Evolutionary conservation across 2,888 invertebrate species (phyloP).

Genomic region (Sarcophaga carnaria): DNA sequence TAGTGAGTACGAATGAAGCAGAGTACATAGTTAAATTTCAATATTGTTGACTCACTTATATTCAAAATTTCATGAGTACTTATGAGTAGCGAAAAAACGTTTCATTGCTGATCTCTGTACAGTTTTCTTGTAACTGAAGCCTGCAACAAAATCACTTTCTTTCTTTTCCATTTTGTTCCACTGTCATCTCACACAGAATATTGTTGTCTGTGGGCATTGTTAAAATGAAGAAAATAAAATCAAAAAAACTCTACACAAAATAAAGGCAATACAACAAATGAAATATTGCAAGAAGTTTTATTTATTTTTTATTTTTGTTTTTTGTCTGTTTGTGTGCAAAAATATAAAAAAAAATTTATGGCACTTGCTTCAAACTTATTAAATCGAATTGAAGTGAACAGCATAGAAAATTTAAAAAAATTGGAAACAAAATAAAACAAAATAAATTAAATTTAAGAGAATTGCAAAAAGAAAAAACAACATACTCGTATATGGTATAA

Average conservation of each 20-base stretch:
- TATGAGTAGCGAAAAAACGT: too few species aligned
- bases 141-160: not conserved
- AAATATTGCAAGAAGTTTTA: slow-evolving; percentile 72
- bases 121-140: too few species aligned
- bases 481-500: slow-evolving; percentile 4
- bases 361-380: slow-evolving; percentile 55
- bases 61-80: too few species aligned
- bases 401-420: not conserved
- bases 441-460: slow-evolving; percentile 18
- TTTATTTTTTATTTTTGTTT: slow-evolving; percentile 65
- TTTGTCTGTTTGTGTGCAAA: slow-evolving; percentile 42
- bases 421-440: not conserved
- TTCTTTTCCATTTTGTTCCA: not conserved
- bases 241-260: too few species aligned
- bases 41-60: too few species aligned
- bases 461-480: slow-evolving; percentile 20
- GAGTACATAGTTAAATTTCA: too few species aligned
- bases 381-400: slow-evolving; percentile 50
- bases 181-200: slow-evolving; percentile 45
- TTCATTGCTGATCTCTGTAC: too few species aligned
- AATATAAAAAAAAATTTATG: slow-evolving; percentile 51
- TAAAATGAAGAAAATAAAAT: slow-evolving; percentile 41
- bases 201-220: slow-evolving; percentile 50
- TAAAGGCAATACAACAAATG: slow-evolving; percentile 34
- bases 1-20: too few species aligned